Evolutionary conservation across 2,797 vertebrate genomes (phyloP).

Genomic region (Falco biarmicus): DNA sequence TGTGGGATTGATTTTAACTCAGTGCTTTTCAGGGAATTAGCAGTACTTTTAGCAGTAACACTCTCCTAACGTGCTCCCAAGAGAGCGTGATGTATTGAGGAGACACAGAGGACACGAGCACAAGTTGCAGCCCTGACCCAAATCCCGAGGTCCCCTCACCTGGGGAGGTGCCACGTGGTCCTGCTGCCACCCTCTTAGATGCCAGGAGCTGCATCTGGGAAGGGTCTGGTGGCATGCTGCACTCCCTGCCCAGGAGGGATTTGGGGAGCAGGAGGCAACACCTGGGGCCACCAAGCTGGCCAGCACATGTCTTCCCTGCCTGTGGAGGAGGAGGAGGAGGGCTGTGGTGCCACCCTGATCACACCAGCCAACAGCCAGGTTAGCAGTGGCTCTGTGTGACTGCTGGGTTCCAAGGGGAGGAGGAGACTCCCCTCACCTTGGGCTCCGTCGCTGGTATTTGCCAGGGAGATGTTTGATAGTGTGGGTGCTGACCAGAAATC

Average conservation of each 20-base stretch:
- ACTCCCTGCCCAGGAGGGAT: not conserved
- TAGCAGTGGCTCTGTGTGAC: not conserved
- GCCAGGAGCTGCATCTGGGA: not conserved
- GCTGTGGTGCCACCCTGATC: not conserved
- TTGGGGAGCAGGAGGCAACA: not conserved
- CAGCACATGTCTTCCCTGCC: accelerated
- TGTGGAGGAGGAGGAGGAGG: not conserved
- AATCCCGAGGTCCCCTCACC: accelerated
- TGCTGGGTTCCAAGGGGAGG: accelerated
- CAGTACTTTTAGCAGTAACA: constrained; percentile 22
- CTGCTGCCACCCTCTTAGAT: not conserved
- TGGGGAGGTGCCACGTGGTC: accelerated
- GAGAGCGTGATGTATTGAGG: not conserved
- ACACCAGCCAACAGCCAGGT: accelerated
- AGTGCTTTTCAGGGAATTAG: constrained; percentile 30
- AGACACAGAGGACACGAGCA: not conserved
- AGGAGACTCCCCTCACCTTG: not conserved
- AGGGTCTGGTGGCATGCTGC: not conserved
- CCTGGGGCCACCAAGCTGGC: not conserved
- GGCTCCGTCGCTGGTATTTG: not conserved
- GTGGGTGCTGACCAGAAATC: not conserved
- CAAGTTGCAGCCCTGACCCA: not conserved
- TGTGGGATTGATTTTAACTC: constrained; percentile 51
- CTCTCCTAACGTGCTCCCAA: not conserved
- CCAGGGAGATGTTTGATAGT: not conserved